phyloP scores from a whole-genome alignment of 2,113 vertebrate genomes.

The Genyomyrus donnyi region DNA sequence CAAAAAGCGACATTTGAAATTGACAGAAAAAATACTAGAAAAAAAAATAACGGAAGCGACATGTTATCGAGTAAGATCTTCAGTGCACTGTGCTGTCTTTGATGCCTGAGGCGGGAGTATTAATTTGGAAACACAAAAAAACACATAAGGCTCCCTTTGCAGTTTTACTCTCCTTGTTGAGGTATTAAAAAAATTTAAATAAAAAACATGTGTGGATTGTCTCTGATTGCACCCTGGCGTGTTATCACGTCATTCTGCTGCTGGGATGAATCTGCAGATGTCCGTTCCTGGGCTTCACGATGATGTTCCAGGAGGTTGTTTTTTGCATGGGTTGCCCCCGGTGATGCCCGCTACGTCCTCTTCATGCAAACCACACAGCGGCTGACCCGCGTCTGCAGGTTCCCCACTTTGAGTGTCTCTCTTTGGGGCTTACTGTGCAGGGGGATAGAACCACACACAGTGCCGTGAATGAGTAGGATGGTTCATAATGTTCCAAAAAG shows the following conservation, averaged over 20 bases:
- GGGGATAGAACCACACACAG: background rate
- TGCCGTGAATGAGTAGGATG: background rate
- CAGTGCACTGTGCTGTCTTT: constrained; percentile 47
- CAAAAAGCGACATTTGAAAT: background rate
- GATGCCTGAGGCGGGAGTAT: constrained; percentile 67
- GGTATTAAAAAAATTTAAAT: constrained; percentile 41
- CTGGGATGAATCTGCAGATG: constrained; percentile 23
- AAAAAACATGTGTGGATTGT: background rate
- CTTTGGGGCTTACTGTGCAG: constrained; percentile 84
- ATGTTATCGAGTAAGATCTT: constrained; percentile 68
- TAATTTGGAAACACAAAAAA: constrained; percentile 47
- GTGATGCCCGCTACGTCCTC: constrained; percentile 73
- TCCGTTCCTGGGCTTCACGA: background rate
- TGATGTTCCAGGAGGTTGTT: constrained; percentile 8
- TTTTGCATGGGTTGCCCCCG: constrained; percentile 15
- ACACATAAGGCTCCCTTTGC: constrained; percentile 35
- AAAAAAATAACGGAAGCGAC: constrained; percentile 41
- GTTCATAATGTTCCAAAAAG: background rate
- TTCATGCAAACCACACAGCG: constrained; percentile 98
- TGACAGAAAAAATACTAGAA: constrained; percentile 43
- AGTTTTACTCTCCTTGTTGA: constrained; percentile 52
- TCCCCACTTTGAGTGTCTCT: constrained; percentile 93
- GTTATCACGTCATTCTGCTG: constrained; percentile 53
- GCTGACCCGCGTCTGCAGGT: constrained; percentile 84
- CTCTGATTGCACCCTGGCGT: too few relatives aligned